Conservation (phyloP, 2,888 invertebrate genomes). For the Drosophila dives region DNA sequence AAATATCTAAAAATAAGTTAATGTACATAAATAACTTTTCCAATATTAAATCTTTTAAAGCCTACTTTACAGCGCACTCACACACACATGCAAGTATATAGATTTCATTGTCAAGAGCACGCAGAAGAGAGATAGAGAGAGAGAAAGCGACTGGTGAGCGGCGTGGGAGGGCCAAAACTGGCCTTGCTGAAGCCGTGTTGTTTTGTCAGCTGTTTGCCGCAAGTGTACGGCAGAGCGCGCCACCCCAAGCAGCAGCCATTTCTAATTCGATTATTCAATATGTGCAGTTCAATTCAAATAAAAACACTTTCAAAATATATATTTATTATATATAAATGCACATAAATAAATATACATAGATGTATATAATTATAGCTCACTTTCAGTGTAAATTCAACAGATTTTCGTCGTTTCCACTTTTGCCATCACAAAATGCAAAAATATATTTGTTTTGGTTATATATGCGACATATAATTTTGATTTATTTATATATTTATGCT, state of each 20-base stretch:
- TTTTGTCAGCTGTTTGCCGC: conserved; percentile 46
- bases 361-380: conserved; percentile 14
- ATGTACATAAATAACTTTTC: background rate
- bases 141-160: background rate
- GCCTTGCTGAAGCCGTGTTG: conserved; percentile 20
- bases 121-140: background rate
- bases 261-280: conserved; percentile 49
- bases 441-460: background rate
- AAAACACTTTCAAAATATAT: background rate
- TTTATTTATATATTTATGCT: conserved; percentile 46
- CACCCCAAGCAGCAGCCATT: conserved; percentile 22
- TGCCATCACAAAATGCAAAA: conserved; percentile 1
- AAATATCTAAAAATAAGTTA: background rate
- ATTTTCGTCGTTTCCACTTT: conserved; percentile 35
- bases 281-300: background rate
- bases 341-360: background rate
- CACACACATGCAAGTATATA: conserved; percentile 3
- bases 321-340: background rate
- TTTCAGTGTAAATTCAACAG: conserved; percentile 5
- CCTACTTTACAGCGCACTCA: conserved; percentile 44
- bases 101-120: conserved; percentile 63
- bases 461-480: conserved; percentile 17
- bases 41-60: conserved; percentile 35
- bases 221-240: conserved; percentile 51
- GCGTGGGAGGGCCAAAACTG: conserved; percentile 4